These are phyloP conservation scores for Microctonus brassicae DNA, from an alignment of 2,888 invertebrate genomes.

Conservation along the genomic window DNA sequence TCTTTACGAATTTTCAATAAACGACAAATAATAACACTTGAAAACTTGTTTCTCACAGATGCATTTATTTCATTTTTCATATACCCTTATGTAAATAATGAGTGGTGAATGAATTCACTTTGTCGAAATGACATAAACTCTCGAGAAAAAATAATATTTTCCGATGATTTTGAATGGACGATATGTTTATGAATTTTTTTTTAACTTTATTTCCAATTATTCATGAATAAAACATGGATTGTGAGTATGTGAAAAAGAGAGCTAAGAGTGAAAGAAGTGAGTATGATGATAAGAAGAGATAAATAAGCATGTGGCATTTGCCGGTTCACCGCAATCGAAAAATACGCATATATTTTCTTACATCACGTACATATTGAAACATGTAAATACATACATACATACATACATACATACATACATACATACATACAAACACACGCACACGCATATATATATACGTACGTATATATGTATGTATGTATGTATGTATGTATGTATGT, in stretches of 20 bases:
- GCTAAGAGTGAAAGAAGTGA: not conserved
- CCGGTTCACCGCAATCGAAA: not conserved
- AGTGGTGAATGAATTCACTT: not conserved
- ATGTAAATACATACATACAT: not conserved
- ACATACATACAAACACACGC: no score
- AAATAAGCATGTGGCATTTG: conserved; percentile 1
- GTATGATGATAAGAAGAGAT: not conserved
- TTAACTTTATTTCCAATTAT: not conserved
- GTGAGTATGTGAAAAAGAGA: not conserved
- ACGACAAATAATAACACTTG: not conserved
- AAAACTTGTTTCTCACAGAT: not conserved
- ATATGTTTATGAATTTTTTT: no score
- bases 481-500: no score
- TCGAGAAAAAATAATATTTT: not conserved
- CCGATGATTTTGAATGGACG: no score
- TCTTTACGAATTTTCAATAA: not conserved
- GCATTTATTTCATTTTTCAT: not conserved
- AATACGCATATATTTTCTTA: not conserved
- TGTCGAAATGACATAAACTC: not conserved
- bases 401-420: not conserved
- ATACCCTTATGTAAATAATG: not conserved
- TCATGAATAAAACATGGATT: not conserved
- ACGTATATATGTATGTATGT: no score
- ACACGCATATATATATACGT: no score
- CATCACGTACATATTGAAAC: no score